phyloP scores from a whole-genome alignment of 2,113 vertebrate genomes.

The Colinus virginianus region DNA sequence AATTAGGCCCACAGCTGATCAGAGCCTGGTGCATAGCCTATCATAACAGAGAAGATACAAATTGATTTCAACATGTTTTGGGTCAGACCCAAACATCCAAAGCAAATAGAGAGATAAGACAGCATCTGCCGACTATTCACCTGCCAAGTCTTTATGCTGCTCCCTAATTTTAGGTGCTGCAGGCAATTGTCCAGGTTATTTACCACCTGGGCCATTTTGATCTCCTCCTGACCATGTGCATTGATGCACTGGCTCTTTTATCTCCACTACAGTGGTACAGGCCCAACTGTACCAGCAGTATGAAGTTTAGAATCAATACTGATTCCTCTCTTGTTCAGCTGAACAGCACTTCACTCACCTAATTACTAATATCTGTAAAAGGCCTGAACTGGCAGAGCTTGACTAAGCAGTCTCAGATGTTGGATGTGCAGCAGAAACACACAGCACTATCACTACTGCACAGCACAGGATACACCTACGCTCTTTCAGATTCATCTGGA shows the following conservation, averaged over 20 bases:
- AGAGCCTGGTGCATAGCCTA: slow-evolving; percentile 11
- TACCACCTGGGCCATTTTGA: slow-evolving; percentile 55
- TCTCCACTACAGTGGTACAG: background rate
- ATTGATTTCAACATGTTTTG: slow-evolving; percentile 64
- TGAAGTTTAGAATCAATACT: slow-evolving; percentile 5
- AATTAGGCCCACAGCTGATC: slow-evolving; percentile 52
- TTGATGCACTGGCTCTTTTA: background rate
- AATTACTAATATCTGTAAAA: background rate
- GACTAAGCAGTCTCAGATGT: background rate
- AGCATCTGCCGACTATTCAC: slow-evolving; percentile 61
- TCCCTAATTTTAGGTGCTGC: slow-evolving; percentile 59
- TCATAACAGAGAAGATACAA: slow-evolving; percentile 43
- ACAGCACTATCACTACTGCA: background rate
- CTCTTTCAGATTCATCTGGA: background rate
- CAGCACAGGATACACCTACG: background rate
- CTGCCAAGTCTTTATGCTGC: slow-evolving; percentile 58
- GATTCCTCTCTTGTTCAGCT: background rate
- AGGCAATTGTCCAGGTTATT: slow-evolving; percentile 50
- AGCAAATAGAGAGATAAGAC: slow-evolving; percentile 69
- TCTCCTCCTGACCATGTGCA: background rate
- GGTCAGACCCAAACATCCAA: slow-evolving; percentile 44
- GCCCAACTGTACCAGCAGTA: background rate
- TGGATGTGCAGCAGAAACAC: background rate
- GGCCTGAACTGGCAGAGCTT: background rate
- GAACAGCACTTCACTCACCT: slow-evolving; percentile 19